Base-by-base conservation (phyloP, 2,797 vertebrate genomes). In the Mormyrus hasselquistii region DNA sequence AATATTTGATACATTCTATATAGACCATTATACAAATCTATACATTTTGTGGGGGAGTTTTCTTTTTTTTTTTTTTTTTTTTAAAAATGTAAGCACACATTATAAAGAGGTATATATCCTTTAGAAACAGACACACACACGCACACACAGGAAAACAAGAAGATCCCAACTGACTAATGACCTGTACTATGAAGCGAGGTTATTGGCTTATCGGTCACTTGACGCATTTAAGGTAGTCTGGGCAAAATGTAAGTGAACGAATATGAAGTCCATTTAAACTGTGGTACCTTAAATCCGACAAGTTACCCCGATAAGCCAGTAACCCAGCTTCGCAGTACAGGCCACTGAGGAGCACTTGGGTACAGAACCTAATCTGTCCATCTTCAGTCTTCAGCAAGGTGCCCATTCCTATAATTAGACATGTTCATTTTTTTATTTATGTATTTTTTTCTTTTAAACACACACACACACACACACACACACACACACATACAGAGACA, bases 1-100 rank as follows among this genome's bases (percentile, higher is more conserved):
- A 97, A 96, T 96, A 96, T 95, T 96, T 93, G 94, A 94, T 96
- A 95, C 94, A 96, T 95, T 94, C 94, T 96, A 95, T 96, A 96
- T 96, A 96, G 90, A 90, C 93, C 90, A 29, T 94, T 90, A 93
- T 89, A 93, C 93, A 88, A 93, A 93, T 90, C 91, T 94, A 92
- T 93, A 94, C 92, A 92, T 92, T 88, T 90, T 34, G 76, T 84
- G 65, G 25, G 25, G 10, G 59, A 82, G 89, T 86, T 88, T 59
- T 90, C 1, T 29, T 29, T 29, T 29, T 29, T 29, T 29, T 29
- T 29, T 29, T 29, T 29, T 29, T 29, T 19, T 19, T 19, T 55
- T 55, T n/a, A 69, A 62, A 62, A 91, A 62, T 53, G 49, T 83
- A 90, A 53, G 69, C 90, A 90, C 88, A 89, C 34, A 88, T 62